A percentile compares a stretch with the other conserved stretches of the same genome.
Conservation (phyloP, 2,888 invertebrate genomes). For the Eugnorisma glareosa region DNA sequence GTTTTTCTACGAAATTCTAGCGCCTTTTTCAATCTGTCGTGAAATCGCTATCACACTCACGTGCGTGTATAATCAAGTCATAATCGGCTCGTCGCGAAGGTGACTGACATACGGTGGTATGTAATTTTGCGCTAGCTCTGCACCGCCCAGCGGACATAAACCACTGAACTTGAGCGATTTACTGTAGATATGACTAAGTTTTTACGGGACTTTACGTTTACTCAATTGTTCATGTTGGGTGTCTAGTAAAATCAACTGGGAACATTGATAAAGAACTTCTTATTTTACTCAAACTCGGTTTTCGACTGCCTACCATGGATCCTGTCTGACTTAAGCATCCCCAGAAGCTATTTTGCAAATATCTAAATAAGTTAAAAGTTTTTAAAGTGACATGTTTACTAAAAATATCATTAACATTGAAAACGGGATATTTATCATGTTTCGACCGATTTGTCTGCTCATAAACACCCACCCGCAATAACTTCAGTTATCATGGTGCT, state of each 20-base stretch:
- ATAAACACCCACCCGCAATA: too few relatives aligned
- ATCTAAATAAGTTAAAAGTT: not conserved
- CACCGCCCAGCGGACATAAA: constrained; percentile 28
- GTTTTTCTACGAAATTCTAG: constrained; percentile 17
- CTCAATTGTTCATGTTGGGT: not conserved
- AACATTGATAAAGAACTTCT: not conserved
- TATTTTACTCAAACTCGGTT: not conserved
- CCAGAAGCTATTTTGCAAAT: not conserved
- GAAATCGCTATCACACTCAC: constrained; percentile 45
- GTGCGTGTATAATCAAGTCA: constrained; percentile 46
- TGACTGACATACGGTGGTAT: constrained; percentile 65
- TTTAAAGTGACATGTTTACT: too few relatives aligned
- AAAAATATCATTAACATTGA: too few relatives aligned
- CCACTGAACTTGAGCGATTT: constrained; percentile 60
- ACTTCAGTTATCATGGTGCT: too few relatives aligned
- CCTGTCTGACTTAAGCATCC: not conserved
- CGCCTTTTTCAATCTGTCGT: constrained; percentile 7
- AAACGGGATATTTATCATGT: too few relatives aligned
- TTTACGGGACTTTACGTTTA: not conserved
- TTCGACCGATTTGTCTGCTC: too few relatives aligned
- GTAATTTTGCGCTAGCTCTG: constrained; percentile 62
- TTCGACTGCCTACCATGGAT: not conserved
- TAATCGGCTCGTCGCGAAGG: constrained; percentile 49
- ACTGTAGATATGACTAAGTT: not conserved
- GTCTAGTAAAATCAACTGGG: not conserved